phyloP scores from a whole-genome alignment of 2,797 vertebrate genomes.

The Sardinella longiceps region DNA sequence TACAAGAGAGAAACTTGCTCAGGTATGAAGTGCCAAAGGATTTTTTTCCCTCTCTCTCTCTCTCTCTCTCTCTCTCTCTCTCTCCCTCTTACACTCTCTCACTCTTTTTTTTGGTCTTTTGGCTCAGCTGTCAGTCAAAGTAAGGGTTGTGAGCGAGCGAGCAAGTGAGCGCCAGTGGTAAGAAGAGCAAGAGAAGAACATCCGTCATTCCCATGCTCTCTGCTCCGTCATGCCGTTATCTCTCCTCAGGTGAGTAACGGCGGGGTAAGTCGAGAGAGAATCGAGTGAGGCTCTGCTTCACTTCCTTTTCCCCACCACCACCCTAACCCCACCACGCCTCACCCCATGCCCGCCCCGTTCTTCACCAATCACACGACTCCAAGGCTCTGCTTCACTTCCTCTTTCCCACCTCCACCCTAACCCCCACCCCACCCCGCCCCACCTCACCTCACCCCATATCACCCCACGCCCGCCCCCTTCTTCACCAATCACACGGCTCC shows the following conservation, averaged over 20 bases:
- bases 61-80: conserved; percentile 12
- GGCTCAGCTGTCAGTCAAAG: conserved; percentile 60
- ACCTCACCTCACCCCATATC: too few species aligned
- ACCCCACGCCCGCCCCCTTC: not conserved
- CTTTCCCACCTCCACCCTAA: not conserved
- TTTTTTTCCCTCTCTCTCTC: conserved; percentile 27
- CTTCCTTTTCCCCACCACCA: not conserved
- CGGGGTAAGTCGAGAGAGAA: not conserved
- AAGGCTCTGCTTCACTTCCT: not conserved
- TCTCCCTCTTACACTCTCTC: conserved; percentile 25
- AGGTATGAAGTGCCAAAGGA: conserved; percentile 54
- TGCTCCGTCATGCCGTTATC: not conserved
- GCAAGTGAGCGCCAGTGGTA: conserved; percentile 33
- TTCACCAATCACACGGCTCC: not conserved
- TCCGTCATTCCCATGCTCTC: conserved; percentile 41
- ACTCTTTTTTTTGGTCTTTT: not conserved
- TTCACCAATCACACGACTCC: not conserved
- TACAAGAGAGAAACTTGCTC: conserved; percentile 42
- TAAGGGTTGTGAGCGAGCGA: conserved; percentile 28
- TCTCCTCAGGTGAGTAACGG: conserved; percentile 6
- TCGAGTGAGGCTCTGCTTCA: not conserved
- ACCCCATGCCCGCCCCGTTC: not conserved
- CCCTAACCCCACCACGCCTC: not conserved
- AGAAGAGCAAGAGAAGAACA: conserved; percentile 22
- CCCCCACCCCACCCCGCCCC: too few species aligned